Base-by-base conservation (phyloP, 1,140 invertebrate genomes). In the Sweltsa coloradensis region DNA sequence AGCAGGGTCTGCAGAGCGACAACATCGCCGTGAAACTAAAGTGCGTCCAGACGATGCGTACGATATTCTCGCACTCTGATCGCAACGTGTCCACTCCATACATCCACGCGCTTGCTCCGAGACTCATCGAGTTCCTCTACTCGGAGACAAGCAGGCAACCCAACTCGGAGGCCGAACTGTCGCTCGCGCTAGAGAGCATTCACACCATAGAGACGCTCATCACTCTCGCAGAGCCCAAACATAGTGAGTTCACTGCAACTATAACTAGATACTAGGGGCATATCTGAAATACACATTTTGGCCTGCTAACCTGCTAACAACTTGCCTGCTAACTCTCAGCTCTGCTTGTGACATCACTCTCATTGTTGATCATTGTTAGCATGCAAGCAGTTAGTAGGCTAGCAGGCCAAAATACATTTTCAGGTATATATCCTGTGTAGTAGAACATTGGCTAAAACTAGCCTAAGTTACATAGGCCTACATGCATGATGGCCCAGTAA, bases 181-280 rank as follows among this genome's bases (percentile, higher is more conserved):
- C 72, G 26, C 72, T 81, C 24, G 76, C 78, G 2, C 59, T 84
- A 11, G 82, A 85, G 61, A 76, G 78, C 53, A 71, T 86, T 34
- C 65, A 72, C 18, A 75, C 79, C 0, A 69, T 87, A 47, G 85
- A 91, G 61, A 73, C 75, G 47, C 68, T 92, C 0, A 78, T 89
- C 36, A 67, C 73, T 41, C 64, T 86, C 19, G 82, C 84, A 11
- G 77, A 86, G 62, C 76, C 83, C 23, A 73, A 83, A 52, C 80
- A 86, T 65, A 74, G 85, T 88, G 75, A 79, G 79, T 79, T n/a
- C n/a, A n/a, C n/a, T n/a, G n/a, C n/a, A n/a, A n/a, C 53, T n/a
- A 27, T 44, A 40, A 44, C 29, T 14, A 9, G 9, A n/a, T 31
- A 31, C n/a, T n/a, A n/a, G n/a, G n/a, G n/a, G n/a, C n/a, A n/a